Evolutionary conservation across 2,888 invertebrate genomes (phyloP).

Genomic region (Perithous albicinctus): DNA sequence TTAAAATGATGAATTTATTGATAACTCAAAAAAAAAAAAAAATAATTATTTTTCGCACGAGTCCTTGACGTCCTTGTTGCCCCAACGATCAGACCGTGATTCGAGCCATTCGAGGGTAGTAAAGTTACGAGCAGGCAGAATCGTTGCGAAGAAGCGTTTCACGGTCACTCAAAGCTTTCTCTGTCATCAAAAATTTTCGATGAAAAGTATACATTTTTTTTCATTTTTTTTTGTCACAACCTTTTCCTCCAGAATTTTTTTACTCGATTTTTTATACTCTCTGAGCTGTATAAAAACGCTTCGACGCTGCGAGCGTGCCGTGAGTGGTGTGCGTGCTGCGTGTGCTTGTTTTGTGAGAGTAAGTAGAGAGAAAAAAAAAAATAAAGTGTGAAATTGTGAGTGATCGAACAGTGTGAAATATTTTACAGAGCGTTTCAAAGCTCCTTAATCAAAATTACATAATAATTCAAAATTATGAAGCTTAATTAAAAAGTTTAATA

Average conservation of each 20-base stretch:
- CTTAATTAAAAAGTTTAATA: background rate
- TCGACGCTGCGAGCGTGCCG: conserved; percentile 54
- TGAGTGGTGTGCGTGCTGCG: conserved; percentile 55
- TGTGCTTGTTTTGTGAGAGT: conserved; percentile 65
- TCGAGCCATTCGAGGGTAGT: conserved; percentile 60
- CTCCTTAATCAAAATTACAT: conserved; percentile 20
- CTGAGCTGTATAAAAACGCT: conserved; percentile 20
- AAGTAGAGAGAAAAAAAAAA: conserved; percentile 67
- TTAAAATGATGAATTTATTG: too few relatives aligned
- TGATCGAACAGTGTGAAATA: conserved; percentile 42
- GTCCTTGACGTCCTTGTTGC: conserved; percentile 9
- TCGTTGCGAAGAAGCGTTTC: conserved; percentile 50
- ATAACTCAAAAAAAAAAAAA: too few relatives aligned
- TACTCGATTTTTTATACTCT: background rate
- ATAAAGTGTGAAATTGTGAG: conserved; percentile 58
- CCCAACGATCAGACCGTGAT: conserved; percentile 42
- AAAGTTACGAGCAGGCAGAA: conserved; percentile 65
- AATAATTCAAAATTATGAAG: background rate
- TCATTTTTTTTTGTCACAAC: background rate
- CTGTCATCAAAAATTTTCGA: background rate
- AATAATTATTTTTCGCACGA: background rate
- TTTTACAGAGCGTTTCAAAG: conserved; percentile 15
- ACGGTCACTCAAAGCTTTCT: background rate
- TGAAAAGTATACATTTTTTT: too few relatives aligned
- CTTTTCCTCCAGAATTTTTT: background rate